A percentile compares a stretch with the other conserved stretches of the same genome.
Evolutionary conservation across 2,888 invertebrate species (phyloP).

Genomic region (Dicyrtomina minuta): DNA sequence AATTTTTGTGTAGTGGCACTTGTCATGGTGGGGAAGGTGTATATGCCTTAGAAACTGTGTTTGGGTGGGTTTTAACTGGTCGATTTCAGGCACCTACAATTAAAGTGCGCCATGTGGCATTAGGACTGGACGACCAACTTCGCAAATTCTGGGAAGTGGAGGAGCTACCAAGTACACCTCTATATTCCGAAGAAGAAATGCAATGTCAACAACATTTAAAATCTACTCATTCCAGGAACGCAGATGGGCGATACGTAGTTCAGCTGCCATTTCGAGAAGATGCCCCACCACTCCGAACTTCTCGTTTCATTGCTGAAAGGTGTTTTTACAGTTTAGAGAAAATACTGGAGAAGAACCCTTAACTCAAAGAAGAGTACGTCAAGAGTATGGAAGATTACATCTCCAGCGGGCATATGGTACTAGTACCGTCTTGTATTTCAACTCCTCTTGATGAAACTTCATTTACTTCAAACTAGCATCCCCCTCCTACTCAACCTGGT

Average conservation of each 20-base stretch:
- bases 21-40: background rate
- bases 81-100: background rate
- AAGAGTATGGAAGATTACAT: background rate
- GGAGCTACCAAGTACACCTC: background rate
- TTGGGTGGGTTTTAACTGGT: conserved; percentile 7
- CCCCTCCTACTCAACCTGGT: too few species aligned
- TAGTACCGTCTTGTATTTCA: background rate
- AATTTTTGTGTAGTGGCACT: background rate
- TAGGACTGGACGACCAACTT: background rate
- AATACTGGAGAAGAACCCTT: background rate
- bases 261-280: background rate
- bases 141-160: conserved; percentile 18
- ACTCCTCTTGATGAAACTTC: conserved; percentile 4
- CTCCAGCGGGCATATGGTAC: background rate
- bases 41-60: background rate
- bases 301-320: background rate
- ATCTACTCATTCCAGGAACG: background rate
- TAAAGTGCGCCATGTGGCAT: too few species aligned
- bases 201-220: background rate
- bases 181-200: background rate
- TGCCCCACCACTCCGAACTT: background rate
- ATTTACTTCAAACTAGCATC: conserved; percentile 4
- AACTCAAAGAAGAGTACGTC: background rate
- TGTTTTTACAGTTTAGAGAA: background rate
- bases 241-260: background rate